These are phyloP conservation scores for Arctocebus calabarensis DNA, from an alignment of 2,797 vertebrate genomes.

Conservation along the genomic window DNA sequence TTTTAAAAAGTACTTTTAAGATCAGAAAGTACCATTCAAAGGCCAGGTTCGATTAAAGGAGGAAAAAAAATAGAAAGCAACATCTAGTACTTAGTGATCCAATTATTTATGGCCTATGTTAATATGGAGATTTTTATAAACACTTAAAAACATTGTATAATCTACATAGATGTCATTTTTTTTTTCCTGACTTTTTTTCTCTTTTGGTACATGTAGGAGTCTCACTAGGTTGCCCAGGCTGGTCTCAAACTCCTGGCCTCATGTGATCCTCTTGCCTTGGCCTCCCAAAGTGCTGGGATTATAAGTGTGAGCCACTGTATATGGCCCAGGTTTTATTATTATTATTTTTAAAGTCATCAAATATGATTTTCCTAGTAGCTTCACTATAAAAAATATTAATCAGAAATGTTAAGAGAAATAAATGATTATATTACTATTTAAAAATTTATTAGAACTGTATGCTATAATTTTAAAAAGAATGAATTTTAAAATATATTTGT, in stretches of 20 bases:
- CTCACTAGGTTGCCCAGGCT: too few relatives aligned
- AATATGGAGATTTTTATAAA: not conserved
- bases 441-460: not conserved
- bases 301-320: too few relatives aligned
- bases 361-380: not conserved
- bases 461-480: not conserved
- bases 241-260: too few relatives aligned
- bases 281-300: too few relatives aligned
- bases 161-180: not conserved
- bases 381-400: slow-evolving; percentile 9
- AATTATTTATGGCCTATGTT: not conserved
- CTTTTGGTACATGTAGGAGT: too few relatives aligned
- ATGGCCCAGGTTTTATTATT: not conserved
- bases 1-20: not conserved
- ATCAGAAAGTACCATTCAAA: not conserved
- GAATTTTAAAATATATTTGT: not conserved
- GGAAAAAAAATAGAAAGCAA: too few relatives aligned
- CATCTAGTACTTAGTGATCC: not conserved
- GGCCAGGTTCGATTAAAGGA: too few relatives aligned
- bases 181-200: too few relatives aligned
- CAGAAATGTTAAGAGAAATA: not conserved
- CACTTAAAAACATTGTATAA: slow-evolving; percentile 16
- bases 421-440: not conserved
- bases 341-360: slow-evolving; percentile 7
- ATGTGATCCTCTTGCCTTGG: too few relatives aligned